These are phyloP conservation scores for Patella caerulea DNA, from an alignment of 2,888 invertebrate genomes.

Conservation along the genomic window DNA sequence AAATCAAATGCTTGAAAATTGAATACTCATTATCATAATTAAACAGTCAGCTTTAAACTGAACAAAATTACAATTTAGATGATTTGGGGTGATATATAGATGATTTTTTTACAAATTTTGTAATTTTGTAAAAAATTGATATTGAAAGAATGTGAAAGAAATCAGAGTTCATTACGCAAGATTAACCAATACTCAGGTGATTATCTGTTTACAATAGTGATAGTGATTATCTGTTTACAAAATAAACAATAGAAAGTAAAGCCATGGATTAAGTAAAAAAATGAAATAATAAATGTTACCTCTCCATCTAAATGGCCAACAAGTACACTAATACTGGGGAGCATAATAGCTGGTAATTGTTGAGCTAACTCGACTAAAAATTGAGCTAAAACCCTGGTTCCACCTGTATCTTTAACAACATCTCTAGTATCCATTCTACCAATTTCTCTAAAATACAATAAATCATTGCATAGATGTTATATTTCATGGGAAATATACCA, in stretches of 20 bases:
- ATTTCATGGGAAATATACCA: no score
- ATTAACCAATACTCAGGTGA: neutral
- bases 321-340: slow-evolving; percentile 77
- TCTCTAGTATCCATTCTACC: slow-evolving; percentile 79
- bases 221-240: neutral
- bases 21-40: no score
- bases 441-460: slow-evolving; percentile 72
- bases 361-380: slow-evolving; percentile 80
- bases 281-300: slow-evolving; percentile 44
- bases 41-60: no score
- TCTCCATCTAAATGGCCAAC: slow-evolving; percentile 77
- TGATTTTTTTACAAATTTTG: no score
- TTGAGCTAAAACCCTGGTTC: slow-evolving; percentile 72
- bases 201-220: neutral
- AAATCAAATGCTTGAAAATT: no score
- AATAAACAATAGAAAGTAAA: no score
- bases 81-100: neutral
- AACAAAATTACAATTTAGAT: no score
- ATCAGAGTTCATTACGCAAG: no score
- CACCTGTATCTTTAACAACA: slow-evolving; percentile 72
- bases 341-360: slow-evolving; percentile 77
- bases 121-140: neutral
- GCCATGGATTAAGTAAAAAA: neutral
- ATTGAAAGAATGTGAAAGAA: no score
- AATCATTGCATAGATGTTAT: no score